Conservation (phyloP, 2,113 vertebrate genomes). For the Pogona vitticeps region DNA sequence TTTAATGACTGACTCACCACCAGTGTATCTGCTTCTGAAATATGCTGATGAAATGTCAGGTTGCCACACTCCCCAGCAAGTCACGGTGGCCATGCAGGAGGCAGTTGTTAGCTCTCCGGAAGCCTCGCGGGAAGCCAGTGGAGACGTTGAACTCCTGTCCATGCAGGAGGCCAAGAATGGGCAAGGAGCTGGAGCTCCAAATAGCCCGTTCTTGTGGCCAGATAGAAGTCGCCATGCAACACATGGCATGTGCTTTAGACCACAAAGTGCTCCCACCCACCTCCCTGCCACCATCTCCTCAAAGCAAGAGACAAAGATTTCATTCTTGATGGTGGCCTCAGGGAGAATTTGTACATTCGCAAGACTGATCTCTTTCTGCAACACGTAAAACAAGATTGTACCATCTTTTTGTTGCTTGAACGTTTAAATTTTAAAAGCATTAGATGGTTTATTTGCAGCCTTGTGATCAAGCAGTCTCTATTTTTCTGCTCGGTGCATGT, state of each 20-base stretch:
- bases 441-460: no score
- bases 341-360: no score
- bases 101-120: background rate
- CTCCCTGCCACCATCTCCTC: no score
- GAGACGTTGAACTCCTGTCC: accelerated
- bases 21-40: background rate
- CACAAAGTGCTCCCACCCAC: background rate
- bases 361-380: no score
- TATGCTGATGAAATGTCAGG: constrained; percentile 7
- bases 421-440: no score
- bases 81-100: background rate
- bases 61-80: background rate
- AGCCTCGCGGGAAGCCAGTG: background rate
- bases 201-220: accelerated
- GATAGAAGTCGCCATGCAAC: background rate
- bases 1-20: constrained; percentile 8
- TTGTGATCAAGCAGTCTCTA: no score
- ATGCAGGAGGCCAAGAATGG: accelerated
- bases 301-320: no score
- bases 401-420: no score
- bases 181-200: background rate
- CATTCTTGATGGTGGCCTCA: no score
- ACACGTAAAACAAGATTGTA: no score
- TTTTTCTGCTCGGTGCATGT: no score
- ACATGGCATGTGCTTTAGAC: no score